These are phyloP conservation scores for Ametastegia equiseti DNA, from an alignment of 2,888 invertebrate genomes.

Conservation along the genomic window DNA sequence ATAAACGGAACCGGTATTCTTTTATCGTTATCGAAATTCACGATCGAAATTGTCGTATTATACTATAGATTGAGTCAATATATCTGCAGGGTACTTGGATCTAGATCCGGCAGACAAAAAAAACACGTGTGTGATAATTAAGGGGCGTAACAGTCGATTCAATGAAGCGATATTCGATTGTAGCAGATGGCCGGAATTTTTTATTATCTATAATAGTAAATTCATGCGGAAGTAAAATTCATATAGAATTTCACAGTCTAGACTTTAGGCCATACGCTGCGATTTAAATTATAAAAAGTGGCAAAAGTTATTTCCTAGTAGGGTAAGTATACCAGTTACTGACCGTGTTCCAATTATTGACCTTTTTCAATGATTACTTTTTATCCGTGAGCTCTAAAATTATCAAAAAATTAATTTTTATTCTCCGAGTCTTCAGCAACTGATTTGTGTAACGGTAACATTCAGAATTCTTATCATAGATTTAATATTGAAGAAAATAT, in stretches of 20 bases:
- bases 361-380: no score
- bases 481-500: no score
- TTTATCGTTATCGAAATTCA: slow-evolving; percentile 11
- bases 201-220: not conserved
- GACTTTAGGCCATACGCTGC: not conserved
- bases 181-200: not conserved
- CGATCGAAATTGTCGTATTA: not conserved
- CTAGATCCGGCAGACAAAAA: not conserved
- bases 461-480: no score
- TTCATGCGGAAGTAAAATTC: not conserved
- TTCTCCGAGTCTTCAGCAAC: no score
- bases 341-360: no score
- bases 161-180: not conserved
- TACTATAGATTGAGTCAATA: not conserved
- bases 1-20: not conserved
- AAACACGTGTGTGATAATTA: not conserved
- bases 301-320: no score
- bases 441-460: no score
- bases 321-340: no score
- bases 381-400: no score
- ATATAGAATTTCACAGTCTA: not conserved
- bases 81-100: no score
- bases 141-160: not conserved
- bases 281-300: not conserved
- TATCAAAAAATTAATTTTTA: no score